Conservation (phyloP, 2,113 vertebrate species). For the Geococcyx californianus region DNA sequence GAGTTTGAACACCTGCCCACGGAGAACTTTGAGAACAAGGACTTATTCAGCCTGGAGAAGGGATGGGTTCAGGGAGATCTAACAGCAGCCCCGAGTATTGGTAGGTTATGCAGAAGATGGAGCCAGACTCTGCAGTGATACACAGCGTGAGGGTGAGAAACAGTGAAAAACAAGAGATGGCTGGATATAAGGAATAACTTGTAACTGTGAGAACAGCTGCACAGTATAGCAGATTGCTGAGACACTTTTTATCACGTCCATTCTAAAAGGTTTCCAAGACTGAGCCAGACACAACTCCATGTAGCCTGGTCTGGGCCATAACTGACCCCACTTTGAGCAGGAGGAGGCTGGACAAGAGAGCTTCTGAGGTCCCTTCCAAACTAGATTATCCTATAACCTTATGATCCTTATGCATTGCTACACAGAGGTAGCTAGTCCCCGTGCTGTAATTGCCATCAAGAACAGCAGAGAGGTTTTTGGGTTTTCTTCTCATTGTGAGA, state of each 20-base stretch:
- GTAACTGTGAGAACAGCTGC: neutral
- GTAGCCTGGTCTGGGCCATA: neutral
- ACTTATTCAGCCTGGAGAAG: neutral
- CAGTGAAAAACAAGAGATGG: neutral
- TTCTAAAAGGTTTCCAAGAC: neutral
- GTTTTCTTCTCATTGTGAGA: neutral
- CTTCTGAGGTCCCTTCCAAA: neutral
- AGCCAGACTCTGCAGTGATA: neutral
- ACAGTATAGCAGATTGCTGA: neutral
- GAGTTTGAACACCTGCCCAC: neutral
- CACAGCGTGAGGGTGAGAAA: neutral
- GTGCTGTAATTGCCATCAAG: neutral
- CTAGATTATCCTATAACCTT: neutral
- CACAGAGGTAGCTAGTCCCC: neutral
- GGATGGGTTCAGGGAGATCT: neutral
- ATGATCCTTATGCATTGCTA: neutral
- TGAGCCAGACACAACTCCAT: neutral
- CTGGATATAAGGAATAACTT: neutral
- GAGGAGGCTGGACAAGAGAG: neutral
- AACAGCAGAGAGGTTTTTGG: neutral
- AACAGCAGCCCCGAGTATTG: neutral
- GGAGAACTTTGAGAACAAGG: neutral
- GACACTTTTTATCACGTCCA: neutral
- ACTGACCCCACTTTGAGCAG: neutral
- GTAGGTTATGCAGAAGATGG: neutral